Evolutionary conservation across 2,113 vertebrate species (phyloP).

Genomic region (Actenoides lindsayi): DNA sequence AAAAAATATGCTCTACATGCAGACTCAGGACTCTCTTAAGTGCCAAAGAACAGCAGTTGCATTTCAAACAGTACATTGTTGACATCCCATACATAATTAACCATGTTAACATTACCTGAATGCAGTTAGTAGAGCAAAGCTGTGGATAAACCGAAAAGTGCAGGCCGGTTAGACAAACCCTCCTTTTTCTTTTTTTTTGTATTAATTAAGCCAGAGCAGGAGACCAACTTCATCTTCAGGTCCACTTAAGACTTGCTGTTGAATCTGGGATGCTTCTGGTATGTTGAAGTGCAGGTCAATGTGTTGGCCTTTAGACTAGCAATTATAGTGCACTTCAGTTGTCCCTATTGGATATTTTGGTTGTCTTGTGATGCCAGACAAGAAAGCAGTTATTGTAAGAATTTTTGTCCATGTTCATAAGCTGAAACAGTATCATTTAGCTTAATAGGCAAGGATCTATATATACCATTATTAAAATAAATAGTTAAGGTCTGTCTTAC

Average conservation of each 20-base stretch:
- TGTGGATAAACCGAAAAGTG: not conserved
- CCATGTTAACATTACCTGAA: not conserved
- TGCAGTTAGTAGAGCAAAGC: not conserved
- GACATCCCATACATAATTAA: not conserved
- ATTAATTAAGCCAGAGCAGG: not conserved
- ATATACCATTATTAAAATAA: not conserved
- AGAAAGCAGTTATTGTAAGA: not conserved
- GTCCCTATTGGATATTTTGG: not conserved
- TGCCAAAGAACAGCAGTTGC: not conserved
- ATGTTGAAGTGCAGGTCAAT: not conserved
- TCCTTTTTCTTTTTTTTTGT: not conserved
- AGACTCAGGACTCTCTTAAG: not conserved
- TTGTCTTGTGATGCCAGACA: not conserved
- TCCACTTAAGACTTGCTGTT: not conserved
- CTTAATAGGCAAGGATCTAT: not conserved
- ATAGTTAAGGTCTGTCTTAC: not conserved
- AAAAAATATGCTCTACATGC: not conserved
- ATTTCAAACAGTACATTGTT: fast-evolving
- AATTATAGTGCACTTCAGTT: not conserved
- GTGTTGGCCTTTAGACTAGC: not conserved
- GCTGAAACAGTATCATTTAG: not conserved
- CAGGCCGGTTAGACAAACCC: not conserved
- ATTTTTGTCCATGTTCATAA: not conserved
- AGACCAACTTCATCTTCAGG: not conserved
- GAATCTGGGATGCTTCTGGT: not conserved